These are phyloP conservation scores for Drosophila repleta DNA, from an alignment of 1,140 invertebrate species.

Conservation along the genomic window DNA sequence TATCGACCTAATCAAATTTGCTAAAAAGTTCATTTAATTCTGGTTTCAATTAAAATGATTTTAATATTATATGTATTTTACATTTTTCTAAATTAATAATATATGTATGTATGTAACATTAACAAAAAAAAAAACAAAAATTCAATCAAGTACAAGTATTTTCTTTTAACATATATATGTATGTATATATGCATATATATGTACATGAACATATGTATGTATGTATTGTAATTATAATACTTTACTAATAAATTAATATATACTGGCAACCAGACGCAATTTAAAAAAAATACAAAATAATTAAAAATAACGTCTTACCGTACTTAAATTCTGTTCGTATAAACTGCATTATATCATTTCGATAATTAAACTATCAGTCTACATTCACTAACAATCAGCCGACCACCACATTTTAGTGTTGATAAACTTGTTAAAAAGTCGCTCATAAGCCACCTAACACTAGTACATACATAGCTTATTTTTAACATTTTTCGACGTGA, in stretches of 20 bases:
- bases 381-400: background rate
- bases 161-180: too few species aligned
- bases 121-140: background rate
- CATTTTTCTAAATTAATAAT: background rate
- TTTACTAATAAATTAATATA: too few species aligned
- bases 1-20: constrained; percentile 54
- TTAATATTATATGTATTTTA: background rate
- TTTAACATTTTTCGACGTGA: constrained; percentile 73
- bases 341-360: background rate
- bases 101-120: background rate
- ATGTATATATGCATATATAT: too few species aligned
- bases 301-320: too few species aligned
- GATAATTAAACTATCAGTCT: background rate
- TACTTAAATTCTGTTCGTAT: background rate
- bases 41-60: background rate
- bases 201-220: too few species aligned
- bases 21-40: constrained; percentile 56
- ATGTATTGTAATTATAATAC: too few species aligned
- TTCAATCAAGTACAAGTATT: background rate
- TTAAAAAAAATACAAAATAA: too few species aligned
- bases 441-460: constrained; percentile 41
- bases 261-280: too few species aligned
- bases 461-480: constrained; percentile 71
- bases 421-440: constrained; percentile 10
- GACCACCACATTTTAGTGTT: constrained; percentile 37